These are phyloP conservation scores for Epinephelus lanceolatus DNA, from an alignment of 2,113 vertebrate genomes.

Conservation along the genomic window DNA sequence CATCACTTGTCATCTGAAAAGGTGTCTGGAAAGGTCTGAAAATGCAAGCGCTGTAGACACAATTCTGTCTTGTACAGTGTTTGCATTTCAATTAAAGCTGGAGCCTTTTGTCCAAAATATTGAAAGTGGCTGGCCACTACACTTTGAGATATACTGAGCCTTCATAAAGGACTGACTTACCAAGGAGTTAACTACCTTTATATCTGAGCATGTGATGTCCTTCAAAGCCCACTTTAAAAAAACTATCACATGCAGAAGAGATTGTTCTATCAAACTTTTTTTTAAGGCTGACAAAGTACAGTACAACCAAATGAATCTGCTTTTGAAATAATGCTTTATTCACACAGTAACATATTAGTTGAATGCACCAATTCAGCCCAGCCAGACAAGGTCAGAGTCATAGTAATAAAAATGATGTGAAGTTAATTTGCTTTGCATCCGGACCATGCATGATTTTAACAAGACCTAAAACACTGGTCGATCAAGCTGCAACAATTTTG, in stretches of 20 bases:
- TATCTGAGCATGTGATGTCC: neutral
- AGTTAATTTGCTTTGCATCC: neutral
- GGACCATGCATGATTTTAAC: neutral
- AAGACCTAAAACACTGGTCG: neutral
- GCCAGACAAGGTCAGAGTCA: neutral
- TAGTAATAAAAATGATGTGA: neutral
- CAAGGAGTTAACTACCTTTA: no score
- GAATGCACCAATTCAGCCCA: neutral
- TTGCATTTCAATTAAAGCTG: neutral
- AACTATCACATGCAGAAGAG: no score
- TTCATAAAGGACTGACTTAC: neutral
- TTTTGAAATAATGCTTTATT: neutral
- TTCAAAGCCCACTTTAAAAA: neutral
- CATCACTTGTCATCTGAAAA: conserved; percentile 3
- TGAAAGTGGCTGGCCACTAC: neutral
- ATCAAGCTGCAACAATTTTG: neutral
- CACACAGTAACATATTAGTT: neutral
- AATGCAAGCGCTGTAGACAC: neutral
- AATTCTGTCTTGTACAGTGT: neutral
- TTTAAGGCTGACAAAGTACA: no score
- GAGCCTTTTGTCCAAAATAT: neutral
- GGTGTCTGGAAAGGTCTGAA: conserved; percentile 10
- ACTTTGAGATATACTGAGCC: neutral
- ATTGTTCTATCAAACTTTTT: neutral
- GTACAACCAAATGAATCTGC: neutral